Base-by-base conservation (phyloP, 2,113 vertebrate species). In the Morone chrysops region DNA sequence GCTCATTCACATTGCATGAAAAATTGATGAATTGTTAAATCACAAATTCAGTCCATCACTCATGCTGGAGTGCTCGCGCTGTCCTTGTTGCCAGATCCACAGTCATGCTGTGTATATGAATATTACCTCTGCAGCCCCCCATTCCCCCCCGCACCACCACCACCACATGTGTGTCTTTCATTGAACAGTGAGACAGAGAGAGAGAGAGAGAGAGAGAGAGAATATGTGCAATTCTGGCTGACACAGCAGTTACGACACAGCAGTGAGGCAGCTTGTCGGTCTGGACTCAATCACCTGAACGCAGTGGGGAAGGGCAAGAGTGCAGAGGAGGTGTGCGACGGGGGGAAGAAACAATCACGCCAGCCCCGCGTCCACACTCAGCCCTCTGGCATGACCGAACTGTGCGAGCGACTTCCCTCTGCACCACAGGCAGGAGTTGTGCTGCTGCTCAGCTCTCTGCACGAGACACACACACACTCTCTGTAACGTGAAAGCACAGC, bases 231-330 rank as follows among this genome's bases (percentile, higher is more conserved):
- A 76, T 80, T 84, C 41, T 75, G 51, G 71, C 78, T 88, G 85
- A 86, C 77, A 1, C 71, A 74, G 84, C 87, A 86, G 48, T 65
- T 74, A 51, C 41, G 6, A 47, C 47, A 25, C 75, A 79, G 62
- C 73, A 22, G 79, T 54, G 60, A 81, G 38, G 59, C 73, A 38
- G 36, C 72, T 16, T 68, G 74, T 80, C 68, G n/a, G 40, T 75
- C 54, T 79, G 78, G 75, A 54, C 78, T 85, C 81, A 73, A 70
- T 89, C 87, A 81, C 81, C 84, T 80, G 89, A 72, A 70, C 13
- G 4, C 80, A 43, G 50, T 5, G 60, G 66, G 65, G 54, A 86
- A 71, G 18, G 50, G 38, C 41, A n/a, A 20, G 43, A 53, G 40
- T 4, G 45, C 14, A 51, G 77, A 72, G 63, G 69, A 68, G 68